Conservation (phyloP, 2,797 vertebrate species). For the Smutsia temminckii region DNA sequence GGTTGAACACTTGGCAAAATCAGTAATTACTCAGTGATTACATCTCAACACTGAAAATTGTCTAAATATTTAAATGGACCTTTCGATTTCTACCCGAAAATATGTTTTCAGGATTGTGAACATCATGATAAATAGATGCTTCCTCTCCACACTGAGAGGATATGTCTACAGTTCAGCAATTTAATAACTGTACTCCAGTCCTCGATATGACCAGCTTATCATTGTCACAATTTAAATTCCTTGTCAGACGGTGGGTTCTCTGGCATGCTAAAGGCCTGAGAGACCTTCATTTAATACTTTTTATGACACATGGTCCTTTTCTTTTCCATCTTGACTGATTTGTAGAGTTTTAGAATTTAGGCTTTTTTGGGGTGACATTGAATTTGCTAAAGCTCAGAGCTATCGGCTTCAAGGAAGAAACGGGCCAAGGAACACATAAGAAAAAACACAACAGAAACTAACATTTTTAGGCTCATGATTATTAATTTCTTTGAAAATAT, state of each 20-base stretch:
- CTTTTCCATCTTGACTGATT: not conserved
- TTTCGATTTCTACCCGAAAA: not conserved
- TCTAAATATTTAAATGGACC: constrained; percentile 48
- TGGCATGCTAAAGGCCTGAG: not conserved
- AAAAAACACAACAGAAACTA: not conserved
- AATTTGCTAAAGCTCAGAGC: not conserved
- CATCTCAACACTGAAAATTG: not conserved
- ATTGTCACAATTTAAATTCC: not conserved
- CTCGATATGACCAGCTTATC: not conserved
- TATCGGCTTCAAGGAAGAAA: not conserved
- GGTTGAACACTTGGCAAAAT: not conserved
- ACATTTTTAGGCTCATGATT: not conserved
- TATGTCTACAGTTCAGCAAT: not conserved
- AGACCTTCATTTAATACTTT: not conserved
- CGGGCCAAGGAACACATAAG: not conserved
- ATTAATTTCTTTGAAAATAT: constrained; percentile 28
- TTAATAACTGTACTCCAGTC: not conserved
- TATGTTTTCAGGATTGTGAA: not conserved
- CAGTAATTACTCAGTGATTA: constrained; percentile 6
- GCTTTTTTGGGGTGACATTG: not conserved
- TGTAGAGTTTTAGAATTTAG: not conserved
- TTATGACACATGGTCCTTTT: not conserved
- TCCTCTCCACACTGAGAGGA: not conserved
- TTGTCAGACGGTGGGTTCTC: not conserved
- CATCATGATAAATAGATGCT: not conserved